Evolutionary conservation across 2,797 vertebrate genomes (phyloP), one percentile per base, ranked within the genome.

Genomic region (Premnoplex brunnescens): DNA sequence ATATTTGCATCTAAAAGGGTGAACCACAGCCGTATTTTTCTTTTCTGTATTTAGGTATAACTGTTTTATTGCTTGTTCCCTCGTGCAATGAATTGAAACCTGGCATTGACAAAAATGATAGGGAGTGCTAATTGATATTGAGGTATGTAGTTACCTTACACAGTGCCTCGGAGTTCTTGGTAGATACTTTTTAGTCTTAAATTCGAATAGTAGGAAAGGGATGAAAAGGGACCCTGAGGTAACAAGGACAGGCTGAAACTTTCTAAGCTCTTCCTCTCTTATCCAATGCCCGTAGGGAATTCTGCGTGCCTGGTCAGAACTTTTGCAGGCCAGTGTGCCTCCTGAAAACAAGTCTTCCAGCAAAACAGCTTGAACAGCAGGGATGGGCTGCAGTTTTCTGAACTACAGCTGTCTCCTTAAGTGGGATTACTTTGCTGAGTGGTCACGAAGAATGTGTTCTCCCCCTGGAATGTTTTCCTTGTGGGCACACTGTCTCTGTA

Each of bases 401-500:
- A 95, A 75, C 93, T 96, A 82, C 94, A 86, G 86, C 92, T 95
- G 85, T 91, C 77, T 74, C 78, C 76, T 96, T 97, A 94, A 97
- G 95, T 88, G 80, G 92, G 94, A 94, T 94, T 96, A 94, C 89
- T 97, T 88, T 95, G 89, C 85, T 95, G 95, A 96, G 95, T 96
- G 96, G 95, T 96, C 96, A 97, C 44, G 2, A 97, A 96, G 96
- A 97, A 97, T 97, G 95, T 89, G 83, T 97, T 97, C 88, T 95
- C 88, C 94, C 85, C 92, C 92, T 95, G 96, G 96, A 97, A 97
- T 97, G 96, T 97, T 97, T 97, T 97, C 89, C 93, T 96, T 94
- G 85, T 75, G 94, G 96, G 95, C 93, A 95, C 55, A 7, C 80
- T 76, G 74, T 96, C 95, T 95, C 92, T 91, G 77, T 72, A 91